These are phyloP conservation scores for Tonatia bakeri DNA, from an alignment of 2,113 vertebrate genomes.

Conservation along the genomic window DNA sequence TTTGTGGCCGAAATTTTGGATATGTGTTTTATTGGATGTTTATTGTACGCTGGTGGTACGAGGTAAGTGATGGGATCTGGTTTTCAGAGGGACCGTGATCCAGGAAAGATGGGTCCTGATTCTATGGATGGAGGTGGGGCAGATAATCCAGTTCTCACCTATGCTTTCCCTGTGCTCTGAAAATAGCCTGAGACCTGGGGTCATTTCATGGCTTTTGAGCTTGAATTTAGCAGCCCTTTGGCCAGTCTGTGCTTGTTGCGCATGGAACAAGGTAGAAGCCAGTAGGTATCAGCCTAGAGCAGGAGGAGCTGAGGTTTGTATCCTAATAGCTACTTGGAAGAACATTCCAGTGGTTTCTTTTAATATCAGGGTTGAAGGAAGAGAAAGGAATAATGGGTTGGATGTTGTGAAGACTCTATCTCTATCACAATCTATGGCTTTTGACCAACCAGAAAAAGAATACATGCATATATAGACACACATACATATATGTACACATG, in stretches of 20 bases:
- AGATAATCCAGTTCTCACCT: neutral
- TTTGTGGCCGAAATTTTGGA: neutral
- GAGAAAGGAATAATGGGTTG: neutral
- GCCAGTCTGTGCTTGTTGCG: neutral
- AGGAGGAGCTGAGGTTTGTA: neutral
- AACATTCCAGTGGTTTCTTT: neutral
- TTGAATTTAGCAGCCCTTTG: neutral
- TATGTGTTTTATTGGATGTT: neutral
- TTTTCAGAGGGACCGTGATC: neutral
- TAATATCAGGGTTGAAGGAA: neutral
- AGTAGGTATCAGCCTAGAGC: no score
- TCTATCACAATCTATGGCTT: neutral
- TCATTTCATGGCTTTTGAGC: neutral
- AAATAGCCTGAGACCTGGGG: neutral
- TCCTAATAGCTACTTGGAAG: neutral
- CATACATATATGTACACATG: neutral
- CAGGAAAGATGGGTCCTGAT: neutral
- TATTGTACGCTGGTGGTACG: neutral
- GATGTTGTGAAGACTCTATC: neutral
- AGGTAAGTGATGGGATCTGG: neutral
- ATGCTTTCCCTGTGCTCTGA: neutral
- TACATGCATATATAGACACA: accelerated
- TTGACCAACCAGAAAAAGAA: neutral
- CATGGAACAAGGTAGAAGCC: neutral
- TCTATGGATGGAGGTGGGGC: neutral